Percentiles rank a stretch among this genome's conserved stretches.
Conservation (phyloP, 2,888 invertebrate genomes). For the Itoplectis maculator region DNA sequence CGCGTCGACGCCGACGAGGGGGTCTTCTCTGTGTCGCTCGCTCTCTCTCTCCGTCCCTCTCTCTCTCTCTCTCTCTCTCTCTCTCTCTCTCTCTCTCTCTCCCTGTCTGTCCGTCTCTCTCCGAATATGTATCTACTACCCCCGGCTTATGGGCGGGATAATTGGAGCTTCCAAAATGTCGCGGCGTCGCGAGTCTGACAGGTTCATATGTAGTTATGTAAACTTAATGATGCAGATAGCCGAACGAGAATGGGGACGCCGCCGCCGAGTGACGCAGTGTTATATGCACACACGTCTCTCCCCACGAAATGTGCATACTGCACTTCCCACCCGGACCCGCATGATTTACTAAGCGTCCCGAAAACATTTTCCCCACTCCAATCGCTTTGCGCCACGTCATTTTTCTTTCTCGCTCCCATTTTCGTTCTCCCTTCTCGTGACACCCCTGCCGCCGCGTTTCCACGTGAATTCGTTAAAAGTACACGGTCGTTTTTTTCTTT, state of each 20-base stretch:
- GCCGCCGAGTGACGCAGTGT: slow-evolving; percentile 76
- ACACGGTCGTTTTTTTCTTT: too few species aligned
- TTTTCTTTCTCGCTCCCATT: slow-evolving; percentile 23
- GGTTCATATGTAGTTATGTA: slow-evolving; percentile 82
- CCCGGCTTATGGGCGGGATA: neutral
- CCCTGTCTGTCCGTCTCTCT: too few species aligned
- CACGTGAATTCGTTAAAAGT: too few species aligned
- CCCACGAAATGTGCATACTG: slow-evolving; percentile 64
- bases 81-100: too few species aligned
- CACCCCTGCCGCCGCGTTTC: too few species aligned
- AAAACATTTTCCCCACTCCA: slow-evolving; percentile 76
- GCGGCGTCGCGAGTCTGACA: slow-evolving; percentile 73
- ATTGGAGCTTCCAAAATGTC: slow-evolving; percentile 77
- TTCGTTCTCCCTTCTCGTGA: neutral
- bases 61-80: too few species aligned
- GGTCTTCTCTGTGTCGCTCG: too few species aligned
- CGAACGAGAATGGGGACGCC: slow-evolving; percentile 81
- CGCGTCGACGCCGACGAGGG: too few species aligned
- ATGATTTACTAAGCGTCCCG: slow-evolving; percentile 76
- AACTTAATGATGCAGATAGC: slow-evolving; percentile 82
- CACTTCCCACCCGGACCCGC: slow-evolving; percentile 70
- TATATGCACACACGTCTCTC: slow-evolving; percentile 58
- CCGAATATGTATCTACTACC: slow-evolving; percentile 4
- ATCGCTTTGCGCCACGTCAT: neutral
- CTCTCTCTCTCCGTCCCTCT: too few species aligned